Base-by-base conservation (phyloP, 2,888 invertebrate genomes). In the Muschampia plurimacula region DNA sequence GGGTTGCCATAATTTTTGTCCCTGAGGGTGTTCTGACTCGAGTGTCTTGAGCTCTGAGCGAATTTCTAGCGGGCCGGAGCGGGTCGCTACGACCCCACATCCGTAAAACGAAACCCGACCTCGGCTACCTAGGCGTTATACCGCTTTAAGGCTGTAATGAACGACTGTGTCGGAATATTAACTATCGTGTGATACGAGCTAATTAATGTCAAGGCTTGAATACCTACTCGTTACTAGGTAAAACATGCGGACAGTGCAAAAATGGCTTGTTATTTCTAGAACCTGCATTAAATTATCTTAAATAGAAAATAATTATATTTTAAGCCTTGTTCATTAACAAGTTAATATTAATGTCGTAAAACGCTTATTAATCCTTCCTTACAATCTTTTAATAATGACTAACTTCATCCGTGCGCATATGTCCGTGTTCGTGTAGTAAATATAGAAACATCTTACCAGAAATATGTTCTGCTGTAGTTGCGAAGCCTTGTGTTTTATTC, bases 1-100 rank as follows among this genome's bases (percentile, higher is more conserved):
- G 78, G 75, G 76, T 77, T 76, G 81, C 82, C 74, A 82, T 84
- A 82, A 84, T 86, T 85, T 86, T 84, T 83, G 82, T 81, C 82
- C 80, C 70, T 64, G 44, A 67, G 74, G 67, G 69, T 64, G 59
- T 64, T 28, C 64, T n/a, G 60, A 57, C 67, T 57, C 57, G 7
- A 68, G 59, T 60, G 60, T 62, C 60, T 32, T 52, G 28, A 44
- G 57, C 39, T 41, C n/a, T 41, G 77, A 74, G 77, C 76, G 49
- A n/a, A n/a, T 49, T n/a, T 4, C 44, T 3, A 49, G 49, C 49
- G 49, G n/a, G 49, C 13, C 49, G 69, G 71, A 13, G 49, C 49
- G 69, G 71, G 72, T 72, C 69, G 74, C 73, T 69, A 52, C 71
- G 73, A 72, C 64, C 69, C 73, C 71, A 67, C 71, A 75, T 73